phyloP scores from a whole-genome alignment of 2,888 invertebrate species.

The Hydroisotoma schaefferi region DNA sequence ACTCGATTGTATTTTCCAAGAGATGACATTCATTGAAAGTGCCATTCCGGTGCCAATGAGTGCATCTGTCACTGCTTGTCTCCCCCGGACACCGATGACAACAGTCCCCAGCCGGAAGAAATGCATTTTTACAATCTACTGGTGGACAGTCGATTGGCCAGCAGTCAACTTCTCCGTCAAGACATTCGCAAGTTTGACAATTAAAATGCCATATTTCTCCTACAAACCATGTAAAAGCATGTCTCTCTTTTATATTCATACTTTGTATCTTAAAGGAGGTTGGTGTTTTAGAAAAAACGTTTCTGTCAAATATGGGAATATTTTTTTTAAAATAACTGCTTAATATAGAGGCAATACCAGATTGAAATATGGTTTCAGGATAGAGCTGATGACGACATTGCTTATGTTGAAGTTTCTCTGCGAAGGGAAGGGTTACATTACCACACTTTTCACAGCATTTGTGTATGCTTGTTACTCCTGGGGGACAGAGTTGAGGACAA shows the following conservation, averaged over 20 bases:
- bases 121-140: slow-evolving; percentile 62
- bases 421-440: slow-evolving; percentile 18
- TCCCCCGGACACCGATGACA: slow-evolving; percentile 64
- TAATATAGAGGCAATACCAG: slow-evolving; percentile 48
- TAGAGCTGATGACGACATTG: slow-evolving; percentile 47
- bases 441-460: slow-evolving; percentile 46
- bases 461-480: slow-evolving; percentile 29
- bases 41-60: slow-evolving; percentile 52
- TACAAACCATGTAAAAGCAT: slow-evolving; percentile 21
- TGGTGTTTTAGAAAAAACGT: too few relatives aligned
- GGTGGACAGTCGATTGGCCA: slow-evolving; percentile 82
- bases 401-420: slow-evolving; percentile 24
- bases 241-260: too few relatives aligned
- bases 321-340: too few relatives aligned
- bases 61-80: slow-evolving; percentile 40
- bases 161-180: slow-evolving; percentile 84
- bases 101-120: slow-evolving; percentile 64
- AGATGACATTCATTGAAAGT: slow-evolving; percentile 60
- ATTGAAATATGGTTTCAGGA: slow-evolving; percentile 44
- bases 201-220: slow-evolving; percentile 87
- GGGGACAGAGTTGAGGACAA: slow-evolving; percentile 43
- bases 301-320: too few relatives aligned
- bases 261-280: too few relatives aligned
- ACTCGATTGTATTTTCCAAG: slow-evolving; percentile 55
- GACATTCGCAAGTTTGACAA: slow-evolving; percentile 87